Percentiles rank a stretch among this genome's conserved stretches.
phyloP scores from a whole-genome alignment of 2,797 vertebrate genomes.

The Lagodon rhomboides region DNA sequence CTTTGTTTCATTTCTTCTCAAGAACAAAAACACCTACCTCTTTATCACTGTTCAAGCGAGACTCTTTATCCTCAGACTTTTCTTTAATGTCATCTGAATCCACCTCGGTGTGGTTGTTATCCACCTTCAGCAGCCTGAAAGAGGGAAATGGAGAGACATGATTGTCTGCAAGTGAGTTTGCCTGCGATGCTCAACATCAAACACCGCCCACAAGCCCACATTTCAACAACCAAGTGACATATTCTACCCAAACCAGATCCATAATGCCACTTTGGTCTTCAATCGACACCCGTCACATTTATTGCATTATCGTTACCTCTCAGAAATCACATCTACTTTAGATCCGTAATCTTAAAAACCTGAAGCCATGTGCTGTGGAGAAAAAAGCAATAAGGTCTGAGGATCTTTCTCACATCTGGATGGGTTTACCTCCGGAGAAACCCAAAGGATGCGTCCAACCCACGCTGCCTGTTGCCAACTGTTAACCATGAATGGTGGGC shows the following conservation, averaged over 20 bases:
- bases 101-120: slow-evolving; percentile 51
- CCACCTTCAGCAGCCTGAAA: slow-evolving; percentile 78
- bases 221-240: background rate
- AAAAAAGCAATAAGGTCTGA: slow-evolving; percentile 26
- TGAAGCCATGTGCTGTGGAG: slow-evolving; percentile 1
- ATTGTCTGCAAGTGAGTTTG: slow-evolving; percentile 13
- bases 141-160: slow-evolving; percentile 9
- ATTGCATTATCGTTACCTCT: slow-evolving; percentile 4
- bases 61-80: slow-evolving; percentile 66
- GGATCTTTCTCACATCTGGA: slow-evolving; percentile 38
- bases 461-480: slow-evolving; percentile 39
- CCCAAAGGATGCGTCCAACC: slow-evolving; percentile 28
- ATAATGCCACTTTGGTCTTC: background rate
- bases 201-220: slow-evolving; percentile 2
- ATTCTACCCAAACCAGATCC: background rate
- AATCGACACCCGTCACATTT: background rate
- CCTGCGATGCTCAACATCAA: background rate
- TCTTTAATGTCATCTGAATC: slow-evolving; percentile 63
- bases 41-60: slow-evolving; percentile 61
- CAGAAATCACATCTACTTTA: background rate
- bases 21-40: slow-evolving; percentile 67
- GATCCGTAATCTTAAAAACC: slow-evolving; percentile 10
- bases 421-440: slow-evolving; percentile 42
- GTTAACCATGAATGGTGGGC: slow-evolving; percentile 20
- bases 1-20: background rate